Evolutionary conservation across 2,797 vertebrate species (phyloP).

Genomic region (Notolepis coatsorum): DNA sequence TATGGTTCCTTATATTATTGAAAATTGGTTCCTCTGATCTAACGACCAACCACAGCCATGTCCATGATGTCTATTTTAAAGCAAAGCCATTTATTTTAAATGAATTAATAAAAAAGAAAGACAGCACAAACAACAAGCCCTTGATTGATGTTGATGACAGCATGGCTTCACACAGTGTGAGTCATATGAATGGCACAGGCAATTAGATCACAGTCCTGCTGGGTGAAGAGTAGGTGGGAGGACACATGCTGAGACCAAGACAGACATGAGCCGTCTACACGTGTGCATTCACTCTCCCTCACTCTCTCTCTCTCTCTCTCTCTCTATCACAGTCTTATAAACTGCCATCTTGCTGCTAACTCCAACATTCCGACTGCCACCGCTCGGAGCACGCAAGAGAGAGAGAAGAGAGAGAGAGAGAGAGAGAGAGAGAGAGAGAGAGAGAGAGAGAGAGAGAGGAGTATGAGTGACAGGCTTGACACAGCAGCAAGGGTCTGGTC

Average conservation of each 20-base stretch:
- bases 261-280: constrained; percentile 43
- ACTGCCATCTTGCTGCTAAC: constrained; percentile 57
- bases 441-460: constrained; percentile 34
- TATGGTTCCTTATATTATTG: constrained; percentile 15
- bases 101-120: constrained; percentile 62
- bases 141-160: constrained; percentile 58
- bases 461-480: constrained; percentile 57
- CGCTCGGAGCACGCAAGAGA: background rate
- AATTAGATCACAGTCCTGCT: constrained; percentile 54
- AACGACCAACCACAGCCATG: background rate
- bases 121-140: constrained; percentile 23
- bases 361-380: constrained; percentile 52
- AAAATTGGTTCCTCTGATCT: constrained; percentile 18
- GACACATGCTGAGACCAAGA: constrained; percentile 25
- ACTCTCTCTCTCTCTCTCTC: constrained; percentile 13
- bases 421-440: background rate
- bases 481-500: constrained; percentile 45
- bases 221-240: constrained; percentile 50
- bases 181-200: constrained; percentile 54
- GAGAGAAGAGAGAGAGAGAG: background rate
- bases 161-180: constrained; percentile 58
- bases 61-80: constrained; percentile 26
- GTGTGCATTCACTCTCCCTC: constrained; percentile 13
- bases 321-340: constrained; percentile 1
- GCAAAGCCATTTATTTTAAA: too few relatives aligned